Evolutionary conservation across 1,140 invertebrate genomes (phyloP), one percentile per base, ranked within the genome.

Genomic region (Pseudobourletiella spinata): DNA sequence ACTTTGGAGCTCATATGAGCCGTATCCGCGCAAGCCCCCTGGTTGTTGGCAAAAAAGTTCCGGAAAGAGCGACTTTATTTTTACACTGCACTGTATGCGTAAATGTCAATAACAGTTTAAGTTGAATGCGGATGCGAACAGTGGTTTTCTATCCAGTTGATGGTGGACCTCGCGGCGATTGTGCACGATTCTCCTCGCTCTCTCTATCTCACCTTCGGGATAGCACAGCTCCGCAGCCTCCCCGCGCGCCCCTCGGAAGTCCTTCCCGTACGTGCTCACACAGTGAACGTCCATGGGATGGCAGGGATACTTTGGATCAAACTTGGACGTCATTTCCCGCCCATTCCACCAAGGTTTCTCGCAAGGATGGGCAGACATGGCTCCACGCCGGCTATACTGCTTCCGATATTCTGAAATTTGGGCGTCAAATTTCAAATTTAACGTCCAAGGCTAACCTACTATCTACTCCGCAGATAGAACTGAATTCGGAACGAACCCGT

Each of bases 271-370:
- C 11, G 50, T 52, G 25, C 11, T 22, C 25, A 52, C 8, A 14
- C 50, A 14, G 22, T 52, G 22, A 26, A 52, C 29, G 18, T 52
- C 22, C 50, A 52, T 52, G 3, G 50, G 50, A 18, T 52, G 29
- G 24, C 50, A 52, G 11, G 50, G 50, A 26, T 52, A 52, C 4
- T 26, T 14, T 25, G 50, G 50, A 26, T 52, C 50, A 52, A 52
- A 52, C 20, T 52, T 52, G 3, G 11, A 22, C 6, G 50, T 52
- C 50, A 52, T 8, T 25, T 52, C 50, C 22, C 50, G 24, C 28
- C 50, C 50, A 26, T 52, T 52, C 50, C 50, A 52, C 50, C 50
- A 52, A 3, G 50, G 50, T 26, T 52, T 52, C 22, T 29, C 4
- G 28, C 20, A 14, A 26, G 44, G 44, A 18, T 18, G 44, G 6